Evolutionary conservation across 2,797 vertebrate genomes (phyloP).

Genomic region (Trachurus trachurus): DNA sequence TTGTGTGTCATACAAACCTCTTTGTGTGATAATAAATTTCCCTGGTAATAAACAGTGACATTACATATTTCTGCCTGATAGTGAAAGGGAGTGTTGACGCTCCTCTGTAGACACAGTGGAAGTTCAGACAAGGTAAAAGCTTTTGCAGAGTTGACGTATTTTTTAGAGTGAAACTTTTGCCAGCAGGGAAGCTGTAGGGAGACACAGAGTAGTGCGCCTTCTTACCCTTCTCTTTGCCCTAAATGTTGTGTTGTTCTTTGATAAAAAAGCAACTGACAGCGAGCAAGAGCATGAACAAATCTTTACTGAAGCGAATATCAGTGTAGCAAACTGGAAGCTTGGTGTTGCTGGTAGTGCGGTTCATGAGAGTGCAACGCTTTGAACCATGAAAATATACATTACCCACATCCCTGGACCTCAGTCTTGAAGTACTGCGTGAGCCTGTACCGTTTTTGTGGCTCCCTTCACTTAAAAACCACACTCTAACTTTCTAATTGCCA

Average conservation of each 20-base stretch:
- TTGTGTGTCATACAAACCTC: constrained; percentile 1
- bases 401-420: neutral
- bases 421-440: constrained; percentile 16
- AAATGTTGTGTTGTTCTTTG: constrained; percentile 15
- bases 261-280: constrained; percentile 50
- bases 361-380: neutral
- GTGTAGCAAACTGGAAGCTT: constrained; percentile 12
- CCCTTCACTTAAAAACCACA: constrained; percentile 17
- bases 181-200: constrained; percentile 13
- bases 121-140: constrained; percentile 35
- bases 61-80: constrained; percentile 7
- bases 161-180: constrained; percentile 14
- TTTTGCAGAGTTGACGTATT: constrained; percentile 16
- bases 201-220: neutral
- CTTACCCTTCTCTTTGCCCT: constrained; percentile 1
- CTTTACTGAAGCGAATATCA: constrained; percentile 25
- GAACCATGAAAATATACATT: constrained; percentile 20
- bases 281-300: constrained; percentile 37
- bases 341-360: constrained; percentile 12
- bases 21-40: constrained; percentile 2
- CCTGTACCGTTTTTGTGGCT: constrained; percentile 7
- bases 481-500: constrained; percentile 28
- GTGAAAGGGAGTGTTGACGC: constrained; percentile 15
- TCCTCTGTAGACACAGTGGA: constrained; percentile 1
- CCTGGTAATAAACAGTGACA: neutral